phyloP scores from a whole-genome alignment of 2,888 invertebrate genomes.

The Macroteleia sp. region DNA sequence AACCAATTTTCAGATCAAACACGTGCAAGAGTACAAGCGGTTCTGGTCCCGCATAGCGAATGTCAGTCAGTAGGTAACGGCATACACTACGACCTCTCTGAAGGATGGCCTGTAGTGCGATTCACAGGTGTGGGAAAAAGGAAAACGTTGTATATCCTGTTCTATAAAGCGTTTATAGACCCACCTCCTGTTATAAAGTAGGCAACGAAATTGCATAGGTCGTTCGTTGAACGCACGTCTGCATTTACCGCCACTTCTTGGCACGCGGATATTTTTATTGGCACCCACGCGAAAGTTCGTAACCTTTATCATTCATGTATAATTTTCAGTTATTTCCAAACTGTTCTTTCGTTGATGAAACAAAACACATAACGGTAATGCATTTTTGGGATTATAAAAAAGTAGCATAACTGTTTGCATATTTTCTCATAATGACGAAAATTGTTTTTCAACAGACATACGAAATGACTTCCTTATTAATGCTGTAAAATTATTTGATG shows the following conservation, averaged over 20 bases:
- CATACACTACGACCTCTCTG: constrained; percentile 31
- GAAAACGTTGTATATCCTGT: constrained; percentile 65
- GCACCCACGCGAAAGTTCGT: constrained; percentile 14
- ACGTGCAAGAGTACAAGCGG: neutral
- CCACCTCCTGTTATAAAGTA: constrained; percentile 51
- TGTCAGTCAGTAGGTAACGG: constrained; percentile 65
- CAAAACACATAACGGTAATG: constrained; percentile 17
- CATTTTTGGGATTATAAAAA: too few species aligned
- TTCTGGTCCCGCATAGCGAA: constrained; percentile 10
- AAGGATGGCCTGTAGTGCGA: constrained; percentile 33
- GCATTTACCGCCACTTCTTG: constrained; percentile 1
- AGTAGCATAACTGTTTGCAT: too few species aligned
- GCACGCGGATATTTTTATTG: constrained; percentile 10
- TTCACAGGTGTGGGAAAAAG: constrained; percentile 45
- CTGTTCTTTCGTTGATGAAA: neutral
- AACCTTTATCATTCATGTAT: constrained; percentile 20
- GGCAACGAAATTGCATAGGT: constrained; percentile 40
- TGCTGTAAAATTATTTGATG: too few species aligned
- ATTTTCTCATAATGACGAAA: too few species aligned
- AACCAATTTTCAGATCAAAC: too few species aligned
- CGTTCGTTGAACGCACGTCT: constrained; percentile 1
- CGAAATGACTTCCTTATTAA: too few species aligned
- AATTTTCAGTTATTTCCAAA: constrained; percentile 2
- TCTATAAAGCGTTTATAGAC: constrained; percentile 58
- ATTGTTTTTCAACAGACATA: too few species aligned